Percentiles rank a stretch among this genome's conserved stretches.
These are phyloP conservation scores for Argyrosomus japonicus DNA, from an alignment of 2,113 vertebrate genomes.

Conservation along the genomic window DNA sequence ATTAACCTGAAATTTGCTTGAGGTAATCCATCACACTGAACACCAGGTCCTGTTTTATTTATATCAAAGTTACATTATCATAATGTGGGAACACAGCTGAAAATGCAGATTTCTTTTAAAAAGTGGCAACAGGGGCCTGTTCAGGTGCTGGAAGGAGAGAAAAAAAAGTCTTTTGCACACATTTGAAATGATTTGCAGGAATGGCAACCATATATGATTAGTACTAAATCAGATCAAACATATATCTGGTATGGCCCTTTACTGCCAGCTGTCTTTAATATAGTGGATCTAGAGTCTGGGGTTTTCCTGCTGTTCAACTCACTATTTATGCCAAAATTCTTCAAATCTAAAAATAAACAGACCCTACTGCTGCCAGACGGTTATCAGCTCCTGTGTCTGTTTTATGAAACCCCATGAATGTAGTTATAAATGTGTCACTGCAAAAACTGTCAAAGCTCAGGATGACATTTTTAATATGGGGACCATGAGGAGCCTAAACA, in stretches of 20 bases:
- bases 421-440: slow-evolving; percentile 3
- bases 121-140: not conserved
- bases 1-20: not conserved
- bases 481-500: not conserved
- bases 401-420: not conserved
- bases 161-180: not conserved
- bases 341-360: not conserved
- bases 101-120: not conserved
- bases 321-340: not conserved
- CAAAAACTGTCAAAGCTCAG: not conserved
- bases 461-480: slow-evolving; percentile 16
- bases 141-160: not conserved
- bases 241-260: not conserved
- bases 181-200: not conserved
- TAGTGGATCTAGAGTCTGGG: not conserved
- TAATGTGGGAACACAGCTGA: not conserved
- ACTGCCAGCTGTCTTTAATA: not conserved
- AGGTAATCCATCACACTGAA: not conserved
- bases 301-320: not conserved
- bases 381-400: not conserved
- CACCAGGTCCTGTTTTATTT: not conserved
- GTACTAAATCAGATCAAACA: not conserved
- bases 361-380: not conserved
- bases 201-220: not conserved
- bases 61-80: not conserved